phyloP scores from a whole-genome alignment of 1,140 invertebrate species.

The Cydia amplana region DNA sequence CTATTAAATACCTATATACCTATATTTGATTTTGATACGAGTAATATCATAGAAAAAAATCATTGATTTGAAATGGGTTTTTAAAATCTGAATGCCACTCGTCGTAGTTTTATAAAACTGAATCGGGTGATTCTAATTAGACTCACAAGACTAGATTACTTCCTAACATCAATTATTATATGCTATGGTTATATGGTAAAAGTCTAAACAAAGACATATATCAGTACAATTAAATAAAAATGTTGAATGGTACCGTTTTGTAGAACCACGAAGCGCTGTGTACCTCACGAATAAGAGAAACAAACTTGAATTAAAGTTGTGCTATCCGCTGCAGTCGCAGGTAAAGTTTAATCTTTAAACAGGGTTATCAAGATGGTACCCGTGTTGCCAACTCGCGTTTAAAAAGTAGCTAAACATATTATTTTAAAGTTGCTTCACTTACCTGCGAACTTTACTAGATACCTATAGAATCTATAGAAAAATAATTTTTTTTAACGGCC shows the following conservation, averaged over 20 bases:
- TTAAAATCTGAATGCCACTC: too few species aligned
- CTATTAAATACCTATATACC: too few species aligned
- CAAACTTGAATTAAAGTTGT: slow-evolving; percentile 12
- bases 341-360: slow-evolving; percentile 32
- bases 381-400: slow-evolving; percentile 12
- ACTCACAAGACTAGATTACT: too few species aligned
- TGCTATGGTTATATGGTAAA: too few species aligned
- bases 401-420: slow-evolving; percentile 21
- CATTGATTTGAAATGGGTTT: too few species aligned
- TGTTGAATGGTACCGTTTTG: background rate
- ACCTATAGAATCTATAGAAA: background rate
- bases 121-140: too few species aligned
- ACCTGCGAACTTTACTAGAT: background rate
- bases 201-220: background rate
- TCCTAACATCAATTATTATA: too few species aligned
- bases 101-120: too few species aligned
- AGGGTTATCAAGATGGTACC: slow-evolving; percentile 27
- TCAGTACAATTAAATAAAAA: background rate
- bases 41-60: too few species aligned
- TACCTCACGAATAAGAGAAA: slow-evolving; percentile 10
- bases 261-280: background rate
- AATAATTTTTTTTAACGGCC: background rate
- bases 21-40: too few species aligned
- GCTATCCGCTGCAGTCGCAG: slow-evolving; percentile 6
- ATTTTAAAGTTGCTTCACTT: background rate